Evolutionary conservation across 2,888 invertebrate genomes (phyloP), one percentile per base, ranked within the genome.

Genomic region (Chloroclystis v-ata): DNA sequence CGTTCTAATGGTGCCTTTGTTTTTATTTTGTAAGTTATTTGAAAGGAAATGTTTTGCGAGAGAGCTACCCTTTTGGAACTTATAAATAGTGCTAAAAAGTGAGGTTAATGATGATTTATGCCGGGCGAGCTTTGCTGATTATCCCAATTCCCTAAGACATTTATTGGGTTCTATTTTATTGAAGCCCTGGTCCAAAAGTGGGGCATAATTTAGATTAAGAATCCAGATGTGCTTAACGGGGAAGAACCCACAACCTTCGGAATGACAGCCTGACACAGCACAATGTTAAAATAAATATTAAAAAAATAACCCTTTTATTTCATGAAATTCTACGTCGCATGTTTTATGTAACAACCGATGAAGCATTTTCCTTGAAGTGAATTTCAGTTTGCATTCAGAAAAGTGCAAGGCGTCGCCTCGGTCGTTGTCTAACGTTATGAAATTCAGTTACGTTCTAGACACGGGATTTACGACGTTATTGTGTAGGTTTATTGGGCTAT

Each of bases 381-480:
- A 42, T 33, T 41, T 49, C 44, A 41, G 47, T 41, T 38, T 40
- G 44, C 44, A 33, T 32, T 37, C 13, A 45, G 37, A 49, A 41
- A 41, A 49, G 11, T 49, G 49, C 44, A 45, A 41, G 44, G 44
- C 41, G 32, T 26, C 28, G 37, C 29, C 5, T 13, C 25, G 20
- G 35, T 8, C 28, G 35, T 28, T 24, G 45, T 44, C 28, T 13
- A 26, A 8, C 11, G 16, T 30, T 44, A 40, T 37, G 30, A 37
- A 48, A 44, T 44, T 26, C 37, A 43, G 39, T 48, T 47, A 26
- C 11, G 10, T 46, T 12, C 8, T 4, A 24, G 29, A 38, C 13
- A 32, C 9, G 30, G 4, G 25, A 37, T 25, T 26, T 25, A 25
- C 13, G 24, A 28, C 16, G 8, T 6, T 35, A 32, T 44, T 33